A percentile compares a stretch with the other conserved stretches of the same genome.
phyloP scores from a whole-genome alignment of 2,888 invertebrate genomes.

The Ochropleura plecta region DNA sequence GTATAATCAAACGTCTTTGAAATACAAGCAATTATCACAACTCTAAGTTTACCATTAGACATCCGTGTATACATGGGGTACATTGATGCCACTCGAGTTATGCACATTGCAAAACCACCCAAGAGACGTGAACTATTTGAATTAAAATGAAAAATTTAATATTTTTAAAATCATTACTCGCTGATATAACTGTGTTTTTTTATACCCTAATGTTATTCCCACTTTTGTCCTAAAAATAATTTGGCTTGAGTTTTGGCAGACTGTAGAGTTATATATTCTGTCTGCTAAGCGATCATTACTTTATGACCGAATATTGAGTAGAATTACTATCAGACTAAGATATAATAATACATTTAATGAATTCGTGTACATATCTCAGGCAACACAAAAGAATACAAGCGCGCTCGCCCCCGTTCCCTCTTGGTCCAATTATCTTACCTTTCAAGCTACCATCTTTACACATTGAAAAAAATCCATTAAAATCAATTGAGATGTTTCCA shows the following conservation, averaged over 20 bases:
- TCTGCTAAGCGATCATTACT: not conserved
- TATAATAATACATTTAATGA: not conserved
- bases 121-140: not conserved
- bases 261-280: not conserved
- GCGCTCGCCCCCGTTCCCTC: not conserved
- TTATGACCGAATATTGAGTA: conserved; percentile 18
- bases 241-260: not conserved
- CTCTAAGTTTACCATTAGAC: not conserved
- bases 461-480: not conserved
- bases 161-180: not conserved
- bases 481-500: not conserved
- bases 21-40: conserved; percentile 18
- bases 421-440: not conserved
- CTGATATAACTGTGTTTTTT: not conserved
- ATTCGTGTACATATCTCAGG: not conserved
- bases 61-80: not conserved
- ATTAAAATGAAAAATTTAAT: not conserved
- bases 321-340: not conserved
- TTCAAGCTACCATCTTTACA: not conserved
- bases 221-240: not conserved
- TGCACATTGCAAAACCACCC: not conserved
- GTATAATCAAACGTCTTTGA: conserved; percentile 9
- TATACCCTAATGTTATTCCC: not conserved
- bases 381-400: not conserved
- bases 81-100: not conserved